These are phyloP conservation scores for Anagyrus pseudococci DNA, from an alignment of 2,888 invertebrate species.

Conservation along the genomic window DNA sequence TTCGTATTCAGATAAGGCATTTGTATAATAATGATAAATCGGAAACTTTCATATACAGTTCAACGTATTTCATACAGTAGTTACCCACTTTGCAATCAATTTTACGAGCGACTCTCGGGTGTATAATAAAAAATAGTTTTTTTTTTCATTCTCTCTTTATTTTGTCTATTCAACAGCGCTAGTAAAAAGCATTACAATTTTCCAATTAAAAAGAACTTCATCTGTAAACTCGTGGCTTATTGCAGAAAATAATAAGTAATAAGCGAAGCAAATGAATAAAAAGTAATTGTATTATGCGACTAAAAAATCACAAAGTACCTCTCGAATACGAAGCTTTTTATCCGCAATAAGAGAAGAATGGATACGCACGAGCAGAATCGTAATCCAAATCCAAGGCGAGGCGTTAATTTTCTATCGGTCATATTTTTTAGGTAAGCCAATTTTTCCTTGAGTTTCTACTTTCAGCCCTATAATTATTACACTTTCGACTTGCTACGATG, in stretches of 20 bases:
- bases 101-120: neutral
- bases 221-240: too few species aligned
- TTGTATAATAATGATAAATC: neutral
- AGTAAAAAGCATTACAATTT: too few species aligned
- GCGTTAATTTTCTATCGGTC: slow-evolving; percentile 72
- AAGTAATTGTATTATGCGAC: neutral
- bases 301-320: neutral
- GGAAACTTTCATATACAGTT: neutral
- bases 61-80: neutral
- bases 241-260: too few species aligned
- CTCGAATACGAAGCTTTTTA: neutral
- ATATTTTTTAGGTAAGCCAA: slow-evolving; percentile 67
- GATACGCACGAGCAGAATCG: slow-evolving; percentile 66
- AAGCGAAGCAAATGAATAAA: too few species aligned
- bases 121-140: neutral
- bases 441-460: neutral
- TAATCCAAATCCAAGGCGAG: slow-evolving; percentile 68
- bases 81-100: neutral
- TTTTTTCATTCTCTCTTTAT: neutral
- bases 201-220: too few species aligned
- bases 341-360: slow-evolving; percentile 40
- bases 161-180: too few species aligned
- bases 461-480: neutral
- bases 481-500: neutral
- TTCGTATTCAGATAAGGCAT: neutral